Conservation (phyloP, 2,113 vertebrate species). For the Colius striatus region DNA sequence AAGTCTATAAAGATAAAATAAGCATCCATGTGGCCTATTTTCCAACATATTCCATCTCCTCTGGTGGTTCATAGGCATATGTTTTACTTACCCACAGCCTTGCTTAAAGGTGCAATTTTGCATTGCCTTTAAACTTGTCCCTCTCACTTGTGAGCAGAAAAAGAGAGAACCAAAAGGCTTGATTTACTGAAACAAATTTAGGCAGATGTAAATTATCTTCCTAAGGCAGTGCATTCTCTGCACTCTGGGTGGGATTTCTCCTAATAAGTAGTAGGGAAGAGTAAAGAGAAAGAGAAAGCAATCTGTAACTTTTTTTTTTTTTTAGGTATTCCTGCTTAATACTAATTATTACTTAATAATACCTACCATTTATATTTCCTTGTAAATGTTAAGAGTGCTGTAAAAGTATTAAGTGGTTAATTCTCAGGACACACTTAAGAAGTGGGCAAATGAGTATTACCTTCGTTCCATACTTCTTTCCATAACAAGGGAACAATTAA, state of each 20-base stretch:
- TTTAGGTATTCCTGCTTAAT: conserved; percentile 30
- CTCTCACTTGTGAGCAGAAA: background rate
- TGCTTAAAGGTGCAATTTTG: background rate
- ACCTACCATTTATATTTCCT: conserved; percentile 3
- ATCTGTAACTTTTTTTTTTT: conserved; percentile 8
- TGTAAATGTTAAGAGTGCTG: conserved; percentile 12
- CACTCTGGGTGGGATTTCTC: background rate
- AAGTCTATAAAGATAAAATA: background rate
- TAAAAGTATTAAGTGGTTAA: conserved; percentile 45
- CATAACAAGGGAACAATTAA: conserved; percentile 77
- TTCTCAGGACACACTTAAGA: conserved; percentile 34
- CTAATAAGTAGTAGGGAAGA: background rate
- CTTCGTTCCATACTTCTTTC: conserved; percentile 57
- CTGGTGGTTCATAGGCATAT: background rate
- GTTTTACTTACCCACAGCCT: background rate
- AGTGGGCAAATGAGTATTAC: background rate
- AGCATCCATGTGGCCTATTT: conserved; percentile 13
- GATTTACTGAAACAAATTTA: conserved; percentile 38
- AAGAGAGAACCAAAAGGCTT: background rate
- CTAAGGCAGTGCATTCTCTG: conserved; percentile 17
- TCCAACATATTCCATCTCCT: background rate
- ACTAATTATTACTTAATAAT: conserved; percentile 46
- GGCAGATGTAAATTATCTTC: conserved; percentile 41
- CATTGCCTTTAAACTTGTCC: background rate
- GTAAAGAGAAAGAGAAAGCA: conserved; percentile 7